phyloP scores from a whole-genome alignment of 2,797 vertebrate species.

The Buphagus erythrorhynchus region DNA sequence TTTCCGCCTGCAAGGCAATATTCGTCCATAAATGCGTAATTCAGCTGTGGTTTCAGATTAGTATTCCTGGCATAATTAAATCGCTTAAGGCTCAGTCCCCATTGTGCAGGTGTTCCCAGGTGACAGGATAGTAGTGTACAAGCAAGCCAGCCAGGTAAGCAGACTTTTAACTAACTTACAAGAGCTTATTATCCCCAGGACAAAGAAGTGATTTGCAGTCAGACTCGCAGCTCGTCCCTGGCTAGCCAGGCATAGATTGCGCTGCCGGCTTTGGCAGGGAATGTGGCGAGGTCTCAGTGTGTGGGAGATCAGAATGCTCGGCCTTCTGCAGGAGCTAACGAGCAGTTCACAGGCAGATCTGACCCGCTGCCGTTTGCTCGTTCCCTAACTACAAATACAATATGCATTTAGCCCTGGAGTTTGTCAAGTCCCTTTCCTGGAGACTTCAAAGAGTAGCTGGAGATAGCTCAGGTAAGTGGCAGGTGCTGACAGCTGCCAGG shows the following conservation, averaged over 20 bases:
- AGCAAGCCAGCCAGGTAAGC: background rate
- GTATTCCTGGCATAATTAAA: background rate
- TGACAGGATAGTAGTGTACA: background rate
- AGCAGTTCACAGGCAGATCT: background rate
- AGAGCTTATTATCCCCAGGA: background rate
- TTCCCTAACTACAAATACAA: background rate
- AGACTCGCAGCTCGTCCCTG: background rate
- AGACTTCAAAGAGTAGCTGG: background rate
- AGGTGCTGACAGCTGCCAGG: background rate
- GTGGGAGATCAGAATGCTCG: background rate
- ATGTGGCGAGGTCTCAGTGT: background rate
- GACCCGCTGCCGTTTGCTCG: background rate
- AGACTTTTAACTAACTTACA: background rate
- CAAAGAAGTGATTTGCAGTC: background rate
- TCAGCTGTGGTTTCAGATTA: background rate
- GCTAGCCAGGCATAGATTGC: background rate
- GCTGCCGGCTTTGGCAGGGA: background rate
- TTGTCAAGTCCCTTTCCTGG: accelerated
- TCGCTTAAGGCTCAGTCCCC: background rate
- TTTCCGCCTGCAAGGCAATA: background rate
- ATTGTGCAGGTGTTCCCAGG: background rate
- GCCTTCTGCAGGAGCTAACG: background rate
- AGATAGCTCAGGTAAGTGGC: background rate
- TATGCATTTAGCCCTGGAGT: background rate
- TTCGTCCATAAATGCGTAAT: background rate